Evolutionary conservation across 2,888 invertebrate genomes (phyloP), one percentile per base, ranked within the genome.

Genomic region (Drosophila trichaetosa): DNA sequence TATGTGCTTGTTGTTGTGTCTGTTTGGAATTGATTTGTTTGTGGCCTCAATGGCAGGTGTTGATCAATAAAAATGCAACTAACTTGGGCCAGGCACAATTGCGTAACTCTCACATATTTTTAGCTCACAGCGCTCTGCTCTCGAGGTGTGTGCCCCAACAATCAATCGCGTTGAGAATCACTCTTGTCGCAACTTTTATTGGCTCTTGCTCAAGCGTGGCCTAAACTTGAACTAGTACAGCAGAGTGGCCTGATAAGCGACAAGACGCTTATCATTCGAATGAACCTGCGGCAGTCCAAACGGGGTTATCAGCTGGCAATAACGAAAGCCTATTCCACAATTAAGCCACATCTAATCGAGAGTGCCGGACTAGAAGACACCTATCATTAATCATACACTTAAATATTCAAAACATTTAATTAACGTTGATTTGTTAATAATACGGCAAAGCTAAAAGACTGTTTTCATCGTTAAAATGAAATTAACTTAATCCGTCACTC

Each of bases 31-130:
- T 58, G 51, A 68, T 68, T 70, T 68, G 68, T 42, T 59, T 69
- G 73, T 67, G 89, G 83, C 87, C 83, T 67, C 79, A 81, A 90
- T 87, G 85, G 74, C 89, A 89, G 89, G 79, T 89, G 87, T 87
- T 87, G 87, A 87, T 83, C 83, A 83, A 79, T 70, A 67, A 73
- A 78, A 78, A 74, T 88, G 87, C 89, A 90, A 70, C 81, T 72
- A 71, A 68, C 69, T 69, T 78, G 79, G 69, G 79, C 58, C 63
- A 18, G 76, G 73, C 67, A 70, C 67, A 82, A 63, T 85, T 85
- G 68, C 83, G 72, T 74, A 90, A 90, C 52, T 18, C 31, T 11
- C 24, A 16, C n/a, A 42, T 34, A 21, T 46, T 21, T 46, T 21
- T 13, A 46, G 36, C 42, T 42, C 7, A 13, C 4, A 7, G 46